These are phyloP conservation scores for Acronicta aceris DNA, from an alignment of 2,888 invertebrate species.

Conservation along the genomic window DNA sequence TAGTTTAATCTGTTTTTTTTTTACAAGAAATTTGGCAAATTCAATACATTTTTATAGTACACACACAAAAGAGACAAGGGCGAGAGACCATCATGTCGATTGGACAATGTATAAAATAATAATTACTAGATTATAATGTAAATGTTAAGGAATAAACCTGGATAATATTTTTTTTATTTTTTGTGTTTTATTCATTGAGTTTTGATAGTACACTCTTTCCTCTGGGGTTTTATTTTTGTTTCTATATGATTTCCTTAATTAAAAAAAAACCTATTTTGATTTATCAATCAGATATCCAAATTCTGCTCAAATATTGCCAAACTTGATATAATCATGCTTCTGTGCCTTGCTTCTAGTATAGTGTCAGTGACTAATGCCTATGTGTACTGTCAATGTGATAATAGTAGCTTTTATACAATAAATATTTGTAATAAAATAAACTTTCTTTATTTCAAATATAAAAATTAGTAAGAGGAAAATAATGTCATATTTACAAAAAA, in stretches of 20 bases:
- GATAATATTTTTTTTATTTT: conserved; percentile 85
- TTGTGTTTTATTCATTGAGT: too few species aligned
- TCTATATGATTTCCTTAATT: conserved; percentile 42
- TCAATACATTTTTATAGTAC: conserved; percentile 65
- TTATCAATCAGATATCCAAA: not conserved
- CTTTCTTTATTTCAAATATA: conserved; percentile 51
- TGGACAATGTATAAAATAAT: conserved; percentile 88
- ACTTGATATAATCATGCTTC: conserved; percentile 27
- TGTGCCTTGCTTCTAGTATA: conserved; percentile 63
- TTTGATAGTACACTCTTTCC: too few species aligned
- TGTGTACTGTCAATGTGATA: conserved; percentile 58
- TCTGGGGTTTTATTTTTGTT: conserved; percentile 73
- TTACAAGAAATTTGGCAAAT: conserved; percentile 31
- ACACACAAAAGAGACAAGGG: conserved; percentile 72
- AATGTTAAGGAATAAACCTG: conserved; percentile 88
- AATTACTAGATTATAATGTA: conserved; percentile 84
- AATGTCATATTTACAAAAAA: conserved; percentile 4
- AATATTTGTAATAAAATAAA: conserved; percentile 51
- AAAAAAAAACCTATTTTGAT: too few species aligned
- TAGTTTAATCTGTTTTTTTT: not conserved
- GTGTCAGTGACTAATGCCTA: conserved; percentile 33
- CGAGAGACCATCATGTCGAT: conserved; percentile 79
- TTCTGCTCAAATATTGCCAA: conserved; percentile 33
- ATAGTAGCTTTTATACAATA: conserved; percentile 71
- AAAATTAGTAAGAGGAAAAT: conserved; percentile 5